These are phyloP conservation scores for Ptychoptera contaminata DNA, from an alignment of 2,888 invertebrate species.

Conservation along the genomic window DNA sequence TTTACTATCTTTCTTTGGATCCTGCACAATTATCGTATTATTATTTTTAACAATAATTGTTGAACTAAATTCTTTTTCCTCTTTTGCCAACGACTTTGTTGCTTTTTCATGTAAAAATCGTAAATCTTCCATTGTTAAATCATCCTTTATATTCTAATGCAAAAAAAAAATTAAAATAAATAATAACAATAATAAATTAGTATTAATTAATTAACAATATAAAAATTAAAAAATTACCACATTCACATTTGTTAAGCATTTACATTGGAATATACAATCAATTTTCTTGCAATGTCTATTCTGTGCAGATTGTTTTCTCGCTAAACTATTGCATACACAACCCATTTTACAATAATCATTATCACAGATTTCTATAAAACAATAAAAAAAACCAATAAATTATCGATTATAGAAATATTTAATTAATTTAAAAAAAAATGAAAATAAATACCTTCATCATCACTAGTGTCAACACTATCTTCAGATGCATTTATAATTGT, in stretches of 20 bases:
- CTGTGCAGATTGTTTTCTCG: conserved; percentile 29
- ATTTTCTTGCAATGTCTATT: conserved; percentile 42
- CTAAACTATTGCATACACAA: conserved; percentile 47
- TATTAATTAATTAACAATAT: neutral
- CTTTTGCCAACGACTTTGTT: conserved; percentile 41
- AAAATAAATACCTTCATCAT: neutral
- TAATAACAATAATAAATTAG: neutral
- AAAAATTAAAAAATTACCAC: neutral
- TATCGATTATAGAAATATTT: no score
- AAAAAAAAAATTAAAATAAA: neutral
- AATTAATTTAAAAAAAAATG: neutral
- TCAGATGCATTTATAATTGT: conserved; percentile 39
- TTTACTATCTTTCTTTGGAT: conserved; percentile 30
- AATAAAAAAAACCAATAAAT: neutral
- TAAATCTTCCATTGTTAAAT: conserved; percentile 25
- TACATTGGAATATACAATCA: conserved; percentile 33
- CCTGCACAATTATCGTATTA: conserved; percentile 39
- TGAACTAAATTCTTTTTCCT: conserved; percentile 56
- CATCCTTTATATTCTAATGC: neutral
- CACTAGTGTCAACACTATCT: neutral
- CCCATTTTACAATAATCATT: conserved; percentile 44
- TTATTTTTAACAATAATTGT: conserved; percentile 49
- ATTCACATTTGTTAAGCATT: conserved; percentile 20
- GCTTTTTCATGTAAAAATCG: conserved; percentile 26
- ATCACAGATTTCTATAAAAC: conserved; percentile 27